phyloP scores from a whole-genome alignment of 2,797 vertebrate genomes.

The Dermochelys coriacea region DNA sequence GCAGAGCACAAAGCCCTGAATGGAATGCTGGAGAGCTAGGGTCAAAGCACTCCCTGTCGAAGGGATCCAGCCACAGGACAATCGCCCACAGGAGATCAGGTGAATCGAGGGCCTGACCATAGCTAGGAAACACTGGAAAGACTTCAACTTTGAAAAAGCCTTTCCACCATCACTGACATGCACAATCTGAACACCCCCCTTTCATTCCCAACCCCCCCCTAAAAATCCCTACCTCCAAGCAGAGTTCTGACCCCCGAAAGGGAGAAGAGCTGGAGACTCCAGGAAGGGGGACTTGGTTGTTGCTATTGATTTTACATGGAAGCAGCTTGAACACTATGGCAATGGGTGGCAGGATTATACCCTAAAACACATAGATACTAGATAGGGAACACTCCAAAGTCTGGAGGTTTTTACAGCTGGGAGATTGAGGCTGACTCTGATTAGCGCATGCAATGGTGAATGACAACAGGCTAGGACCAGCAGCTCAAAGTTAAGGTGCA shows the following conservation, averaged over 20 bases:
- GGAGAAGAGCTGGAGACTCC: not conserved
- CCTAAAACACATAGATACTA: not conserved
- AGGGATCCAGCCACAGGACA: not conserved
- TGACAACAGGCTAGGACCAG: no score
- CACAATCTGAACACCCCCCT: not conserved
- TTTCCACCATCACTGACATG: not conserved
- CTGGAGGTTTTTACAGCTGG: not conserved
- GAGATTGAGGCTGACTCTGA: not conserved
- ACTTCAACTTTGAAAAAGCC: not conserved
- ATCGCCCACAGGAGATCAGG: not conserved
- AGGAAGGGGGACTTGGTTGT: not conserved
- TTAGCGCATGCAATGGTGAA: not conserved
- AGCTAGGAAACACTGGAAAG: not conserved
- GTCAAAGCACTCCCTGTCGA: rapidly evolving
- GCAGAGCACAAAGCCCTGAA: not conserved
- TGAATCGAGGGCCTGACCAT: not conserved
- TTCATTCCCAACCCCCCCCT: not conserved
- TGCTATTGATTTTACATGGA: not conserved
- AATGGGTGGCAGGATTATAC: no score
- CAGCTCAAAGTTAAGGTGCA: not conserved
- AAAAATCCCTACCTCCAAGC: not conserved
- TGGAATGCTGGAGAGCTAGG: not conserved
- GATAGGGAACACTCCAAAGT: not conserved
- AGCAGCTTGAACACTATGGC: not conserved
- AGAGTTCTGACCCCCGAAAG: not conserved